These are phyloP conservation scores for Phalera bucephala DNA, from an alignment of 2,888 invertebrate genomes.

Conservation along the genomic window DNA sequence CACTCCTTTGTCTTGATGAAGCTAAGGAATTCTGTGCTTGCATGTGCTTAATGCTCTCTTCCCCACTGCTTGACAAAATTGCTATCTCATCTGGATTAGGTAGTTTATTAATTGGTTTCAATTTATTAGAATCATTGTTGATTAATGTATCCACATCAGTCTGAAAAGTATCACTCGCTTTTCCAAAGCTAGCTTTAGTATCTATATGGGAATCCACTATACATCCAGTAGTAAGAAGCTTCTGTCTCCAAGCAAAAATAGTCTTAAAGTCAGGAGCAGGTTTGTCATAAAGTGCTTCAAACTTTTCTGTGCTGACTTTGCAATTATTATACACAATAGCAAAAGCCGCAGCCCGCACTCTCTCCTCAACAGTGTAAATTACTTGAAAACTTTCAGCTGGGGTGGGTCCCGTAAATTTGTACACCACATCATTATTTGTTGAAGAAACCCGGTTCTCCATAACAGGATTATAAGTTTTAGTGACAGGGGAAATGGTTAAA, in stretches of 20 bases:
- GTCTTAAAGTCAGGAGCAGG: slow-evolving; percentile 77
- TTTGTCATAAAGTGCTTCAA: slow-evolving; percentile 67
- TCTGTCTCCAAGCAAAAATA: slow-evolving; percentile 72
- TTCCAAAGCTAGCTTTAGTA: no score
- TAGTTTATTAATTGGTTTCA: slow-evolving; percentile 35
- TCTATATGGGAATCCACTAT: slow-evolving; percentile 64
- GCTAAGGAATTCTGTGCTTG: slow-evolving; percentile 25
- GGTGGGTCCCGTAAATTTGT: slow-evolving; percentile 60
- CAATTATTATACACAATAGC: slow-evolving; percentile 74
- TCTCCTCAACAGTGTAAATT: slow-evolving; percentile 67
- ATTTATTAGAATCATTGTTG: slow-evolving; percentile 8
- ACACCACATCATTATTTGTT: slow-evolving; percentile 65
- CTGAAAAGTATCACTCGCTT: slow-evolving; percentile 4
- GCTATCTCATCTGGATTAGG: slow-evolving; percentile 72
- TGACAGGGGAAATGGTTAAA: slow-evolving; percentile 39
- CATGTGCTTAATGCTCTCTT: slow-evolving; percentile 34
- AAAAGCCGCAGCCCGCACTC: slow-evolving; percentile 67
- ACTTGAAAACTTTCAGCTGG: slow-evolving; percentile 61
- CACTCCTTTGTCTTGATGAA: slow-evolving; percentile 42
- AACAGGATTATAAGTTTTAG: slow-evolving; percentile 57
- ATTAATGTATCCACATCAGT: not conserved
- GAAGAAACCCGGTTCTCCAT: slow-evolving; percentile 76
- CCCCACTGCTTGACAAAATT: slow-evolving; percentile 59
- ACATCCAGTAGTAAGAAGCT: slow-evolving; percentile 66
- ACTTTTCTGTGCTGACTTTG: slow-evolving; percentile 65